Base-by-base conservation (phyloP, 2,888 invertebrate species). In the Noctua janthina region DNA sequence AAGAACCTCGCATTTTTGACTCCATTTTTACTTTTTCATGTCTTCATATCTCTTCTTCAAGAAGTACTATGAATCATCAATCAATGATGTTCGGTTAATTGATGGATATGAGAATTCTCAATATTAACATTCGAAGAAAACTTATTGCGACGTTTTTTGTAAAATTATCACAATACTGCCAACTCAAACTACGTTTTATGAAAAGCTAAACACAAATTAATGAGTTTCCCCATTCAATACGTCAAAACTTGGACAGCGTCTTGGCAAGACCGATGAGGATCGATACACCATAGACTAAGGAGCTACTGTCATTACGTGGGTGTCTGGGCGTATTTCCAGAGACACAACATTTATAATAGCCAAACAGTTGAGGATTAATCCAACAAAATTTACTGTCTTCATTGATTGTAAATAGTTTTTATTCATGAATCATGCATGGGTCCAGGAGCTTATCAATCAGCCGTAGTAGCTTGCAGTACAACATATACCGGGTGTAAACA, bases 201-300 rank as follows among this genome's bases (percentile, higher is more conserved):
- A 29, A 72, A 70, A 79, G 20, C 35, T 76, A 51, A 76, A 59
- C 68, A 69, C 66, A 70, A 67, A 85, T 71, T 76, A 81, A 46
- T 69, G 39, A 84, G 59, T 54, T 54, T 46, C 69, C 35, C 71
- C 71, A 74, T 88, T 82, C 79, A 77, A 88, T 88, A 76, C 39
- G 68, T 86, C 79, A 72, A 71, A 86, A 62, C 11, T 64, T 74
- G 59, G 74, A 88, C 88, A 78, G 56, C 51, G 51, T 72, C 72
- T 88, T 87, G 87, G 87, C 87, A 88, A 76, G 67, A 78, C 62
- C 74, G 66, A 76, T 71, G 75, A 71, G 43, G 79, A 79, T 86
- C 82, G 70, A 79, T 86, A 86, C 69, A 79, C 66, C 76, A 82
- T 86, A 68, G 76, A 67, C 62, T 78, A 74, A 43, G 73, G 66